These are phyloP conservation scores for Oostethus manadensis DNA, from an alignment of 2,113 vertebrate genomes.

Conservation along the genomic window DNA sequence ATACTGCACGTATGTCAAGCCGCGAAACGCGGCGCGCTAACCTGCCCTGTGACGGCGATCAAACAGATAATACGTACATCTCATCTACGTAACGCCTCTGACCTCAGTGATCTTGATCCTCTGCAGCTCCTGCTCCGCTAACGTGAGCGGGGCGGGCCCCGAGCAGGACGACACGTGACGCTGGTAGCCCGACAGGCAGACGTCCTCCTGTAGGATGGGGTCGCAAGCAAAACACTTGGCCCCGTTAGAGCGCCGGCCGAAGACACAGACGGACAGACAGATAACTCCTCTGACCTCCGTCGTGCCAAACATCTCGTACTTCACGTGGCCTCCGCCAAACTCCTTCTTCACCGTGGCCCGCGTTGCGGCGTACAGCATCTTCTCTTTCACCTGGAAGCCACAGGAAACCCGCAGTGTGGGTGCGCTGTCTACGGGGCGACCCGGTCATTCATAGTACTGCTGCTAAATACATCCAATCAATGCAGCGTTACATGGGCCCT, in stretches of 20 bases:
- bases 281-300: slow-evolving; percentile 75
- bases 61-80: slow-evolving; percentile 11
- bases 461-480: too few relatives aligned
- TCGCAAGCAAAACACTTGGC: slow-evolving; percentile 13
- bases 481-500: too few relatives aligned
- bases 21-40: too few relatives aligned
- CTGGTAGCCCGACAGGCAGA: slow-evolving; percentile 89
- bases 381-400: slow-evolving; percentile 84
- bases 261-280: neutral
- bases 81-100: slow-evolving; percentile 25
- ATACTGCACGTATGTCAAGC: too few relatives aligned
- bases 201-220: slow-evolving; percentile 78
- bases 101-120: slow-evolving; percentile 96
- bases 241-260: slow-evolving; percentile 7
- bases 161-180: slow-evolving; percentile 84
- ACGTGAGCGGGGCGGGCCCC: slow-evolving; percentile 85
- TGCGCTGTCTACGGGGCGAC: too few relatives aligned
- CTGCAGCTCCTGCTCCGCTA: slow-evolving; percentile 91
- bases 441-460: too few relatives aligned
- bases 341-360: slow-evolving; percentile 96
- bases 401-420: too few relatives aligned
- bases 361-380: slow-evolving; percentile 96
- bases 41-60: slow-evolving; percentile 64
- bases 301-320: slow-evolving; percentile 93
- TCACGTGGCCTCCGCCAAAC: slow-evolving; percentile 94